These are phyloP conservation scores for Plectrocnemia conspersa DNA, from an alignment of 1,140 invertebrate species.

Conservation along the genomic window DNA sequence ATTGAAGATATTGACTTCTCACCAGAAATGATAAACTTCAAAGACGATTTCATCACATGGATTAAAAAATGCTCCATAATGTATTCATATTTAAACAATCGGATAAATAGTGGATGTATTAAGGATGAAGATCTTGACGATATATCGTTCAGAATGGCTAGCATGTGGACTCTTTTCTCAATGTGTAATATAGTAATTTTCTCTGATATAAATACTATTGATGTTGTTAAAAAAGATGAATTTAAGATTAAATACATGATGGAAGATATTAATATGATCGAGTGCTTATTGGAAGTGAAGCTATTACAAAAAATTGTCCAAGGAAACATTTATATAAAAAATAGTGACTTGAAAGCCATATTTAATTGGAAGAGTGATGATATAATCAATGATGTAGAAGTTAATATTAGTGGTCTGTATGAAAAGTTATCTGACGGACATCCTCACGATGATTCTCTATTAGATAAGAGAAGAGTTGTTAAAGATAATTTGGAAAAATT, in stretches of 20 bases:
- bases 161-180: conserved; percentile 24
- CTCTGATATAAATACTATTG: conserved; percentile 53
- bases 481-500: conserved; percentile 41
- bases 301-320: conserved; percentile 43
- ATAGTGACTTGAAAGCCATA: conserved; percentile 21
- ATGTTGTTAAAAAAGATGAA: conserved; percentile 68
- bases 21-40: conserved; percentile 1
- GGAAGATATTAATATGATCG: conserved; percentile 56
- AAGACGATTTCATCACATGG: conserved; percentile 6
- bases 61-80: background rate
- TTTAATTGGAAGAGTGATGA: conserved; percentile 8
- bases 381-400: conserved; percentile 13
- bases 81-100: background rate
- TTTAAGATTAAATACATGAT: conserved; percentile 62
- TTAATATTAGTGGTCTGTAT: conserved; percentile 19
- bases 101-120: background rate
- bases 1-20: conserved; percentile 1
- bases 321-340: conserved; percentile 37
- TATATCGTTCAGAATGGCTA: background rate
- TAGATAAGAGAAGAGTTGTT: conserved; percentile 39
- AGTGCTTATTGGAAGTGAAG: conserved; percentile 42
- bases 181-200: conserved; percentile 37
- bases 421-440: conserved; percentile 36
- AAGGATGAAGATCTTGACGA: conserved; percentile 1
- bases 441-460: conserved; percentile 41